These are phyloP conservation scores for Scrobipalpa costella DNA, from an alignment of 2,888 invertebrate genomes.

Conservation along the genomic window DNA sequence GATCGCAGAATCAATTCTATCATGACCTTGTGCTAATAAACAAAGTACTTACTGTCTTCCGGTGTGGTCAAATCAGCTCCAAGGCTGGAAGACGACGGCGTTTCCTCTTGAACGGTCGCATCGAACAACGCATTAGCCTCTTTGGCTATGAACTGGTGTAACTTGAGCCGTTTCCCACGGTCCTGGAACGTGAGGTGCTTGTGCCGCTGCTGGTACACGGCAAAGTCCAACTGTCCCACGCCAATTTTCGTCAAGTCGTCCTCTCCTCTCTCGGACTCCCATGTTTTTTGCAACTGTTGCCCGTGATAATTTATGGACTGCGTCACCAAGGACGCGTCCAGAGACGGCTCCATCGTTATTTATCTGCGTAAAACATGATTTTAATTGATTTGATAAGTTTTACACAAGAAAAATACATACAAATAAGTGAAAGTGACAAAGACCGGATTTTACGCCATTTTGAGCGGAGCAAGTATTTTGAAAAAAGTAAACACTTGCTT, in stretches of 20 bases:
- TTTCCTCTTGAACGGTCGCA: conserved; percentile 71
- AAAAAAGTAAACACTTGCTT: not conserved
- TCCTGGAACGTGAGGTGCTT: conserved; percentile 92
- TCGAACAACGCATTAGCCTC: conserved; percentile 90
- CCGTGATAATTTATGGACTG: conserved; percentile 92
- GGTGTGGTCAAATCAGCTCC: conserved; percentile 74
- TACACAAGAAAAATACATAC: not conserved
- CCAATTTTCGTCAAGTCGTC: conserved; percentile 85
- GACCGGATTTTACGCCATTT: conserved; percentile 21
- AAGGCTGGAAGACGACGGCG: conserved; percentile 73
- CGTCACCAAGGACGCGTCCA: conserved; percentile 82
- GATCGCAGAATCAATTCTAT: not conserved
- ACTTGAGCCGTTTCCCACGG: conserved; percentile 89
- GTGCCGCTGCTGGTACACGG: conserved; percentile 88
- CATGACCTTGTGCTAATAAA: too few species aligned
- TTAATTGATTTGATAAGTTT: not conserved
- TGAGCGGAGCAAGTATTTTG: conserved; percentile 6
- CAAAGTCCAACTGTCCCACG: conserved; percentile 83
- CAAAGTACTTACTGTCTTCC: conserved; percentile 77
- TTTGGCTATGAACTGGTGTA: conserved; percentile 93
- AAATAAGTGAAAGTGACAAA: conserved; percentile 15
- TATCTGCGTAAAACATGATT: not conserved
- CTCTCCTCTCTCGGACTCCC: conserved; percentile 92
- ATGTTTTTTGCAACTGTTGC: conserved; percentile 92
- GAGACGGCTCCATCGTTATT: conserved; percentile 60